Conservation (phyloP, 35 echinoderm and acorn worm species). For the Anneissia japonica region DNA sequence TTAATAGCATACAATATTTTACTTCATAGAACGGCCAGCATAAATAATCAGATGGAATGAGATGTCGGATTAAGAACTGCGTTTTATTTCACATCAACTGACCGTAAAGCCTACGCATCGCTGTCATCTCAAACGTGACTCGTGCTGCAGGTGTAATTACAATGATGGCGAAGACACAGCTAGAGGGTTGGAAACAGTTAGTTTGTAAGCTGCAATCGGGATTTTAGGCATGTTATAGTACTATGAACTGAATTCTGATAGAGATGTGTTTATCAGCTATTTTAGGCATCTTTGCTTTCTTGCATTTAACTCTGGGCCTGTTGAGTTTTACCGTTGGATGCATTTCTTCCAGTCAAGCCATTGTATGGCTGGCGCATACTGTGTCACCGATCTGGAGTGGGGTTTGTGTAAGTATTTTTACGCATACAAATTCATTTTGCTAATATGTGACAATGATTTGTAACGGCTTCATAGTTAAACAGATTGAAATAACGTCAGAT, state of each 20-base stretch:
- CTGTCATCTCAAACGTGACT: not conserved
- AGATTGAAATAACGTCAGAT: no score
- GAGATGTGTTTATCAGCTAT: not conserved
- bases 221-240: not conserved
- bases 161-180: not conserved
- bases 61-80: not conserved
- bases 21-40: not conserved
- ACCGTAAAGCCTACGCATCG: not conserved
- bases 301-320: slow-evolving; percentile 45
- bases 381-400: slow-evolving; percentile 77
- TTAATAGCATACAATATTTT: no score
- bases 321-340: slow-evolving; percentile 36
- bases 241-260: not conserved
- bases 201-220: no score
- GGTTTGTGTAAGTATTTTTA: slow-evolving; percentile 44
- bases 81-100: not conserved
- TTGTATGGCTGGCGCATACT: slow-evolving; percentile 65
- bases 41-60: not conserved
- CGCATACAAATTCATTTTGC: not conserved
- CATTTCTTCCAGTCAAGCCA: slow-evolving; percentile 41
- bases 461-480: no score
- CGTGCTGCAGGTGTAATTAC: not conserved
- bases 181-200: no score
- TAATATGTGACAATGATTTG: no score
- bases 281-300: slow-evolving; percentile 45